Percentiles rank a stretch among this genome's conserved stretches.
Evolutionary conservation across 2,888 invertebrate species (phyloP).

Genomic region (Calephelis perditalis): DNA sequence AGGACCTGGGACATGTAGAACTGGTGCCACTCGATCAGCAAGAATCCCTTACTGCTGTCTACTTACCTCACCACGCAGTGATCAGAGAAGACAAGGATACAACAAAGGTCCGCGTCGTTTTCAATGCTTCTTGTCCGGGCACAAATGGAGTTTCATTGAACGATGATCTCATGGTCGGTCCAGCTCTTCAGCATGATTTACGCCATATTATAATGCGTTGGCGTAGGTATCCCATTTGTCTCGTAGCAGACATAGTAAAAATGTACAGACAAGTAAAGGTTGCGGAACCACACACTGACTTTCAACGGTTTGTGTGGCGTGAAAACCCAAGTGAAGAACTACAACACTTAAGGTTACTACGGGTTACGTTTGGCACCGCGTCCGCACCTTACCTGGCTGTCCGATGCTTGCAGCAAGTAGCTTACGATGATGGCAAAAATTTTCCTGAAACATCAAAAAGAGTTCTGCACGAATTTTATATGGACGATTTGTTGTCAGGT

Average conservation of each 20-base stretch:
- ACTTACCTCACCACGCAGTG: slow-evolving; percentile 25
- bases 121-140: slow-evolving; percentile 19
- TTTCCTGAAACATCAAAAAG: neutral
- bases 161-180: slow-evolving; percentile 25
- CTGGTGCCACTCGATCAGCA: neutral
- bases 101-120: slow-evolving; percentile 23
- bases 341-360: neutral
- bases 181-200: slow-evolving; percentile 26
- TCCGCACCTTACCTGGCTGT: slow-evolving; percentile 16
- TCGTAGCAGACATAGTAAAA: slow-evolving; percentile 24
- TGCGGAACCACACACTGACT: slow-evolving; percentile 16
- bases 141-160: slow-evolving; percentile 23
- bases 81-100: slow-evolving; percentile 22
- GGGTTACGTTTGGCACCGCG: slow-evolving; percentile 14
- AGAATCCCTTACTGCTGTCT: slow-evolving; percentile 15
- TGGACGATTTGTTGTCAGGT: slow-evolving; percentile 13
- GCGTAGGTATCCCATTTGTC: slow-evolving; percentile 18
- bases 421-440: neutral
- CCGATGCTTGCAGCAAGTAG: slow-evolving; percentile 1
- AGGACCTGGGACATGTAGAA: slow-evolving; percentile 15
- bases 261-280: slow-evolving; percentile 26
- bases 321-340: neutral
- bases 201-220: slow-evolving; percentile 23
- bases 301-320: slow-evolving; percentile 26
- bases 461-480: slow-evolving; percentile 2